Percentiles rank a stretch among this genome's conserved stretches.
phyloP scores from a whole-genome alignment of 2,797 vertebrate species.

The Eleutherodactylus coqui region DNA sequence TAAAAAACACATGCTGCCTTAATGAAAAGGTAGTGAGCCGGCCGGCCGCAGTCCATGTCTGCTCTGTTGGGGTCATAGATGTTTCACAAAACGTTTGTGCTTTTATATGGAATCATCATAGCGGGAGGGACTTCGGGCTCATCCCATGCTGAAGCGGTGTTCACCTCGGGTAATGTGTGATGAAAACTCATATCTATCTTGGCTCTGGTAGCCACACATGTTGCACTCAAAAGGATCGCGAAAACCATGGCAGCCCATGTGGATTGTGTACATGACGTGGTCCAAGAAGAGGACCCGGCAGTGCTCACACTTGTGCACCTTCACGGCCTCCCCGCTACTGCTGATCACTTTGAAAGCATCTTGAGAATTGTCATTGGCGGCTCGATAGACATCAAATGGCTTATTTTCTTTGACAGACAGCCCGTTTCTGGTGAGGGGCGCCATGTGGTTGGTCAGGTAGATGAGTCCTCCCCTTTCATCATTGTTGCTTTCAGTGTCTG shows the following conservation, averaged over 20 bases:
- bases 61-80: not conserved
- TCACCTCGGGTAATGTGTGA: slow-evolving; percentile 97
- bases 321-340: slow-evolving; percentile 87
- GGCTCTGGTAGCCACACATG: slow-evolving; percentile 95
- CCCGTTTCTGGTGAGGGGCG: slow-evolving; percentile 86
- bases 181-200: slow-evolving; percentile 98
- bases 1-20: slow-evolving; percentile 45
- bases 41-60: not conserved
- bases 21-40: slow-evolving; percentile 15
- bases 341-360: slow-evolving; percentile 92
- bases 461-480: slow-evolving; percentile 88
- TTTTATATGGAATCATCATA: slow-evolving; percentile 44
- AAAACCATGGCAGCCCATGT: slow-evolving; percentile 99
- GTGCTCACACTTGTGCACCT: slow-evolving; percentile 91
- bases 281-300: slow-evolving; percentile 97
- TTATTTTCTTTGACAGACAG: slow-evolving; percentile 89
- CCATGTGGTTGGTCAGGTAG: slow-evolving; percentile 96
- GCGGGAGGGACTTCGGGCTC: slow-evolving; percentile 61
- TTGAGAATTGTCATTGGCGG: slow-evolving; percentile 82
- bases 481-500: slow-evolving; percentile 96
- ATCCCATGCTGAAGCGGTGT: slow-evolving; percentile 86
- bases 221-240: slow-evolving; percentile 98
- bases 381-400: slow-evolving; percentile 86
- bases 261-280: slow-evolving; percentile 99
- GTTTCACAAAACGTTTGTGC: slow-evolving; percentile 54